A percentile compares a stretch with the other conserved stretches of the same genome.
Evolutionary conservation across 2,113 vertebrate genomes (phyloP).

Genomic region (Scortum barcoo): DNA sequence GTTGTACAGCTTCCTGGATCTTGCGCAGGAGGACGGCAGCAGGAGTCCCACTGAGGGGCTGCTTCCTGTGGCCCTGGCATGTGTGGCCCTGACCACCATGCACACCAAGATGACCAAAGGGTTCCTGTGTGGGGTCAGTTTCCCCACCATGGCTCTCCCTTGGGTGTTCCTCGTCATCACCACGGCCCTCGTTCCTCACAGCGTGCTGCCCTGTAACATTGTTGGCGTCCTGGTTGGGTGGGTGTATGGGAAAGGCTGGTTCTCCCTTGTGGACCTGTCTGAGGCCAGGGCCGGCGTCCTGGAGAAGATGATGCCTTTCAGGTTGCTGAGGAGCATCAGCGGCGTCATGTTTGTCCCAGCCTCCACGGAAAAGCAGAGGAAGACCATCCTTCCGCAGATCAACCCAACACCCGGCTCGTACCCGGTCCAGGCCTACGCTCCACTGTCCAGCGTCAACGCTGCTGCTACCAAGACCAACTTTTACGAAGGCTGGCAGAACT

Average conservation of each 20-base stretch:
- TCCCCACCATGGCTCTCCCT: slow-evolving; percentile 73
- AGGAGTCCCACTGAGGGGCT: slow-evolving; percentile 54
- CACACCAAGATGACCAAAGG: slow-evolving; percentile 74
- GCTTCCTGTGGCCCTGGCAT: slow-evolving; percentile 68
- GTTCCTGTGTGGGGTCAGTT: slow-evolving; percentile 75
- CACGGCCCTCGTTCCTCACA: slow-evolving; percentile 60
- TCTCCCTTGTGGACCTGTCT: slow-evolving; percentile 66
- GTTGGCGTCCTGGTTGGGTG: slow-evolving; percentile 66
- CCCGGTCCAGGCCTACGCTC: slow-evolving; percentile 77
- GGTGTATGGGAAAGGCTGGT: slow-evolving; percentile 72
- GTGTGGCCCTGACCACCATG: slow-evolving; percentile 72
- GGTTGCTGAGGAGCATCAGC: slow-evolving; percentile 54
- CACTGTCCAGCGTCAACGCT: slow-evolving; percentile 37
- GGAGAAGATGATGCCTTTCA: slow-evolving; percentile 74
- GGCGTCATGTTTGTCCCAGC: slow-evolving; percentile 64
- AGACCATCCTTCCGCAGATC: slow-evolving; percentile 74
- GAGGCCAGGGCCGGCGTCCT: slow-evolving; percentile 63
- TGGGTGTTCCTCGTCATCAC: slow-evolving; percentile 73
- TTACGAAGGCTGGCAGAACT: slow-evolving; percentile 72
- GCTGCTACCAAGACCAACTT: not conserved
- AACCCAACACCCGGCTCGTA: slow-evolving; percentile 78
- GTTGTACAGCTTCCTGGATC: slow-evolving; percentile 72
- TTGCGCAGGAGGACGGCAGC: slow-evolving; percentile 40
- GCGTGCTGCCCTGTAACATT: slow-evolving; percentile 71
- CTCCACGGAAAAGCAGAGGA: slow-evolving; percentile 69